Base-by-base conservation (phyloP, 1,140 invertebrate species). In the Aradophagus sp. region DNA sequence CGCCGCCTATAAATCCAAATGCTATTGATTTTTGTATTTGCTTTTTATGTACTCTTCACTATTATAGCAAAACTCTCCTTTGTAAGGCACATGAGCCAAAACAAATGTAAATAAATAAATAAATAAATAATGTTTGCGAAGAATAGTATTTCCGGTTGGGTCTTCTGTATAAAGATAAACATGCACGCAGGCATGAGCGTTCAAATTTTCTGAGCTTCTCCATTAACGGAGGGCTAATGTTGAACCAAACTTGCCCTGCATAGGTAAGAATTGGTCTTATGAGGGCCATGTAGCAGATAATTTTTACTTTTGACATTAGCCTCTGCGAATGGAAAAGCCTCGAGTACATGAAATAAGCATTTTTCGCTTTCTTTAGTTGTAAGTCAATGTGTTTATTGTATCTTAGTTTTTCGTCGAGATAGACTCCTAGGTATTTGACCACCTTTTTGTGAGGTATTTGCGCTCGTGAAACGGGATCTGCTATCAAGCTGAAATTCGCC, bases 221-320 rank as follows among this genome's bases (percentile, higher is more conserved):
- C 35, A 52, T 52, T 11, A 29, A 2, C 7, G 47, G 38, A 0
- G 23, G 13, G 5, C 47, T 14, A 4, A 38, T 17, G 13, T 52
- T 52, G 11, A 10, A 52, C 20, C 47, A 52, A 7, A 19, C 29
- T 38, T 14, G 34, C 0, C 8, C 2, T 5, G 2, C 47, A 15
- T 52, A 52, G 0, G 47, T 38, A 0, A 52, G 7, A 1, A 52
- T 52, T 5, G 45, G 12, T n/a, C 32, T 11, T 1, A 48, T 16
- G 0, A 48, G 14, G 2, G 29, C 6, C 32, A 35, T 35, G 5
- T 48, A 48, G 6, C 45, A 48, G 0, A 48, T 23, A 2, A 23
- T 10, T 36, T 36, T 48, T 5, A 26, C 45, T 8, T 11, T 23
- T 14, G 23, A 13, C 17, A 35, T 16, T 5, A 36, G 20, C 1